phyloP scores from a whole-genome alignment of 2,888 invertebrate species.

The Gasteruption jaculator region DNA sequence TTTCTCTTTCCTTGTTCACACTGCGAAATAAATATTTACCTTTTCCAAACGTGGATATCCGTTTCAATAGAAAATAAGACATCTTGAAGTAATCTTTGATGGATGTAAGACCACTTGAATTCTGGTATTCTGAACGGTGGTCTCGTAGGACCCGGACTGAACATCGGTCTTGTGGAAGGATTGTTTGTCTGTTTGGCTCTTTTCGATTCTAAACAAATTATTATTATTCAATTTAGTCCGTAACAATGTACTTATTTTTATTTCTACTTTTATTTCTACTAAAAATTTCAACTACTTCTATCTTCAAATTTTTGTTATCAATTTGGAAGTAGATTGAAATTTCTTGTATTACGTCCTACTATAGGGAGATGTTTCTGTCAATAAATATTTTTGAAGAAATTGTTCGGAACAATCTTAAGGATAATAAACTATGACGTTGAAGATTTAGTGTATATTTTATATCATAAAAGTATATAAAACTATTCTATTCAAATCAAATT shows the following conservation, averaged over 20 bases:
- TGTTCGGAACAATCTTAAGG: too few relatives aligned
- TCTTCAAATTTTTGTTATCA: too few relatives aligned
- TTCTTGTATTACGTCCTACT: too few relatives aligned
- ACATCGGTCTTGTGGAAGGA: conserved; percentile 75
- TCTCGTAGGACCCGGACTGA: conserved; percentile 87
- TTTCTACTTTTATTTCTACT: background rate
- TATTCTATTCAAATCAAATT: background rate
- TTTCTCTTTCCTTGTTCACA: too few relatives aligned
- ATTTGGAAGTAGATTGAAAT: too few relatives aligned
- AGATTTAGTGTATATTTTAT: too few relatives aligned
- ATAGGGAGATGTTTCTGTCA: too few relatives aligned
- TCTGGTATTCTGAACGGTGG: conserved; percentile 99
- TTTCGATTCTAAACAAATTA: conserved; percentile 38
- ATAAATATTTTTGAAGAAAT: too few relatives aligned
- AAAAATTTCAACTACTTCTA: too few relatives aligned
- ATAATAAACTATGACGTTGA: too few relatives aligned
- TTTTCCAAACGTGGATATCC: conserved; percentile 88
- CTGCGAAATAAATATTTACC: conserved; percentile 54
- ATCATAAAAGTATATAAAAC: conserved; percentile 4
- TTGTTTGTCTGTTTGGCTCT: conserved; percentile 57
- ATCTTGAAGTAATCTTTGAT: conserved; percentile 92
- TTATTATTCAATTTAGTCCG: background rate
- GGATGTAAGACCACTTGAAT: conserved; percentile 99
- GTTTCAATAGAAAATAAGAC: conserved; percentile 95
- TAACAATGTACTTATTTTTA: conserved; percentile 4